Evolutionary conservation across 2,888 invertebrate genomes (phyloP).

Genomic region (Serrognathus titanus): DNA sequence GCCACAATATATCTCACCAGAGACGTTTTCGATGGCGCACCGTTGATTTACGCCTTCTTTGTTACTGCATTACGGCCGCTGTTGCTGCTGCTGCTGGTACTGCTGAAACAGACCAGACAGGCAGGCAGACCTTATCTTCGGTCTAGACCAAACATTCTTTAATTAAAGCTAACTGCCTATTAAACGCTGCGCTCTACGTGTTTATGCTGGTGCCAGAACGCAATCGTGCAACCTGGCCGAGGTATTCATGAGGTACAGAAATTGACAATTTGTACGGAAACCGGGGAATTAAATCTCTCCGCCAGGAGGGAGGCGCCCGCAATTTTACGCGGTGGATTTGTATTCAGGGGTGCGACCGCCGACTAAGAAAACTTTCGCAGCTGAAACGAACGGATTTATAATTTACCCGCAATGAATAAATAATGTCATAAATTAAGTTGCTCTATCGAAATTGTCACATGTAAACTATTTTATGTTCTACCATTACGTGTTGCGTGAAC

Average conservation of each 20-base stretch:
- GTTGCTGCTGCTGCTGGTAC: slow-evolving; percentile 5
- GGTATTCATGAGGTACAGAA: slow-evolving; percentile 1
- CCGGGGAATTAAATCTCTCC: slow-evolving; percentile 10
- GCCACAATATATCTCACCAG: slow-evolving; percentile 36
- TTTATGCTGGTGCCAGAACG: slow-evolving; percentile 25
- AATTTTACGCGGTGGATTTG: slow-evolving; percentile 5
- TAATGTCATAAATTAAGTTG: too few relatives aligned
- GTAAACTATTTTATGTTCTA: too few relatives aligned
- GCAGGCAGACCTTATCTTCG: slow-evolving; percentile 28
- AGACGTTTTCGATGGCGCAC: slow-evolving; percentile 36
- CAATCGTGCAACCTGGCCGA: background rate
- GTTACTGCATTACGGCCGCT: slow-evolving; percentile 34
- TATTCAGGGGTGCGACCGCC: slow-evolving; percentile 11
- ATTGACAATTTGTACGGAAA: slow-evolving; percentile 16
- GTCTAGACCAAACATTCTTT: slow-evolving; percentile 34
- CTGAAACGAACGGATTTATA: slow-evolving; percentile 10
- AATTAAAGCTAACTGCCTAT: slow-evolving; percentile 35
- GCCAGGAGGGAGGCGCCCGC: slow-evolving; percentile 8
- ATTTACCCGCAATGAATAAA: slow-evolving; percentile 4
- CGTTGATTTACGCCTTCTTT: slow-evolving; percentile 40
- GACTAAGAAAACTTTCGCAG: slow-evolving; percentile 4
- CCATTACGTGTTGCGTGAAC: too few relatives aligned
- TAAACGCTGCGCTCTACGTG: slow-evolving; percentile 28
- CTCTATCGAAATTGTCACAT: too few relatives aligned
- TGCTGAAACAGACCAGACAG: slow-evolving; percentile 29